Base-by-base conservation (phyloP, 2,113 vertebrate genomes). In the Ameiurus melas region DNA sequence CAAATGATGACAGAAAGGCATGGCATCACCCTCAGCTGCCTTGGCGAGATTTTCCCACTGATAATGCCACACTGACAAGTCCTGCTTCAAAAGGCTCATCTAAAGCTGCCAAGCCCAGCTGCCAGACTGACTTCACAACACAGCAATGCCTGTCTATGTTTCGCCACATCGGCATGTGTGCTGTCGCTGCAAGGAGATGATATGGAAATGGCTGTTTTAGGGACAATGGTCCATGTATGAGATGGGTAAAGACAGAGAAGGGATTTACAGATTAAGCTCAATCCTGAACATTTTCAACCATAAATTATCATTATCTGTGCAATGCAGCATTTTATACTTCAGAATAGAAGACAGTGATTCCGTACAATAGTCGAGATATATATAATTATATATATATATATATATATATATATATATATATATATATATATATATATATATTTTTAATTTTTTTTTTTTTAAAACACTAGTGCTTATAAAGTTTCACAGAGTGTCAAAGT, bases 31-130 rank as follows among this genome's bases (percentile, higher is more conserved):
- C 68, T 58, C 58, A 81, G 66, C 90, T 90, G 90, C 85, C 89
- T 88, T 81, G 89, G 77, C 58, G 86, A 86, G 90, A 92, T 92
- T 91, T 60, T 89, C 22, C 82, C 70, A 53, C 27, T 58, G 64
- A 73, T 58, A 88, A 90, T 58, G 78, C 71, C 27, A 66, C 51
- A 53, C 84, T 83, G 89, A 85, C 83, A 82, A 85, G 51, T 8
- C 77, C 82, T 73, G 79, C 53, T 90, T 79, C 86, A 58, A 22
- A 62, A 14, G 57, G 71, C 79, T 79, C 20, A 66, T 81, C 77
- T 51, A 79, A 83, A 85, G 14, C 51, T 27, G 57, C 60, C 53
- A 57, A 64, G 79, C 81, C 47, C 81, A 53, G 78, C 51, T 82
- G 84, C 58, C 62, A 84, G 62, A 84, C 62, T 30, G 43, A 68